A percentile compares a stretch with the other conserved stretches of the same genome.
These are phyloP conservation scores for Taxidea taxus DNA, from an alignment of 2,113 vertebrate species.

Conservation along the genomic window DNA sequence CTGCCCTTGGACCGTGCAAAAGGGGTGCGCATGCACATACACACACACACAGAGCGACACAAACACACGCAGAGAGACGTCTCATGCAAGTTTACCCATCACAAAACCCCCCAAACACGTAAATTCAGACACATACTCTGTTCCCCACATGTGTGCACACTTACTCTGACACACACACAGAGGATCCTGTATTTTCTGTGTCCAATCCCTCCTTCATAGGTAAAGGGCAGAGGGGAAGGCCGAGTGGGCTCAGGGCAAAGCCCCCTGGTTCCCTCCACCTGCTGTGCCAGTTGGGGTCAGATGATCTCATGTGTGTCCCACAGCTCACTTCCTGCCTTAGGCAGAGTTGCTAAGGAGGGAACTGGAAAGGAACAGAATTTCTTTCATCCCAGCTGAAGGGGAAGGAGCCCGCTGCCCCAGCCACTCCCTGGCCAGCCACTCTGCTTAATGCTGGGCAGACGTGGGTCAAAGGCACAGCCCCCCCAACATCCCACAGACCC, in stretches of 20 bases:
- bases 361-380: not conserved
- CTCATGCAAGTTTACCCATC: not conserved
- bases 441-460: not conserved
- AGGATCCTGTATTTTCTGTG: not conserved
- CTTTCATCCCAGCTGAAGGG: not conserved
- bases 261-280: not conserved
- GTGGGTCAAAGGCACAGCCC: not conserved
- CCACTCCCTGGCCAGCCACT: not conserved
- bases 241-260: not conserved
- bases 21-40: not conserved
- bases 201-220: not conserved
- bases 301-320: fast-evolving
- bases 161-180: not conserved
- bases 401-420: not conserved
- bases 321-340: not conserved
- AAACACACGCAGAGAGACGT: not conserved
- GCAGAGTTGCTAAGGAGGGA: not conserved
- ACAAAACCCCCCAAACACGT: not conserved
- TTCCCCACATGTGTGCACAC: not conserved
- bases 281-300: fast-evolving
- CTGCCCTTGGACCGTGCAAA: conserved; percentile 16
- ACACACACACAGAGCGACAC: not conserved
- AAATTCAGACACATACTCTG: not conserved
- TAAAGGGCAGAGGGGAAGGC: not conserved
- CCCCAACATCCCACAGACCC: no score